phyloP scores from a whole-genome alignment of 2,888 invertebrate genomes.

The Mamestra brassicae region DNA sequence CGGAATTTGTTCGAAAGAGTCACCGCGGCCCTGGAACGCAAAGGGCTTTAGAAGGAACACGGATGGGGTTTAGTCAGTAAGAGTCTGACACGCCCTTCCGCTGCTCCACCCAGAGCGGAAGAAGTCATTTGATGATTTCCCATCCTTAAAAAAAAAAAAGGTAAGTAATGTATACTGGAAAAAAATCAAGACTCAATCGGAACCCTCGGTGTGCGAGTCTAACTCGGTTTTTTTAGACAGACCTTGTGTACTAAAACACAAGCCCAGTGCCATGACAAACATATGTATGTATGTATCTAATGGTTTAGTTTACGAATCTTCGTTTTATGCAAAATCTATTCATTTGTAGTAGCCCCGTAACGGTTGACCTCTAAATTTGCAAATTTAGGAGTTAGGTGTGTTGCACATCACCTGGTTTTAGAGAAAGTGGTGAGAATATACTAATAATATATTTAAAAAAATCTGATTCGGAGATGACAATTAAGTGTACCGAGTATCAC shows the following conservation, averaged over 20 bases:
- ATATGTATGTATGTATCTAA: not conserved
- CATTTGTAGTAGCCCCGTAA: conserved; percentile 18
- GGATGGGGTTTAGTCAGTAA: too few species aligned
- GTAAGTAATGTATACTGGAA: too few species aligned
- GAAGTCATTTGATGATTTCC: too few species aligned
- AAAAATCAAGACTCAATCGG: too few species aligned
- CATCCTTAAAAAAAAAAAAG: too few species aligned
- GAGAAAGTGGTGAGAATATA: conserved; percentile 2
- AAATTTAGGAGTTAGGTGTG: conserved; percentile 25
- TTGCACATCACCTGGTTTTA: conserved; percentile 2
- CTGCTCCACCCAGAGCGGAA: too few species aligned
- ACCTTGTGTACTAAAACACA: not conserved
- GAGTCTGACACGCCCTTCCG: too few species aligned
- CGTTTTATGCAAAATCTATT: conserved; percentile 51
- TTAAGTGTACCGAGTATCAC: not conserved
- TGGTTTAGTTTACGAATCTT: conserved; percentile 44
- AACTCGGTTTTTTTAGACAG: not conserved
- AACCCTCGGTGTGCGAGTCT: too few species aligned
- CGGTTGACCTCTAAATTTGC: conserved; percentile 44
- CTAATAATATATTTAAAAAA: not conserved
- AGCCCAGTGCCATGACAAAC: conserved; percentile 4
- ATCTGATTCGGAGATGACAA: not conserved
- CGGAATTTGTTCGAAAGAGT: too few species aligned
- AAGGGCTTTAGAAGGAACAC: too few species aligned
- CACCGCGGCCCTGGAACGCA: too few species aligned